phyloP scores from a whole-genome alignment of 2,797 vertebrate species.

The Eupleurogrammus muticus region DNA sequence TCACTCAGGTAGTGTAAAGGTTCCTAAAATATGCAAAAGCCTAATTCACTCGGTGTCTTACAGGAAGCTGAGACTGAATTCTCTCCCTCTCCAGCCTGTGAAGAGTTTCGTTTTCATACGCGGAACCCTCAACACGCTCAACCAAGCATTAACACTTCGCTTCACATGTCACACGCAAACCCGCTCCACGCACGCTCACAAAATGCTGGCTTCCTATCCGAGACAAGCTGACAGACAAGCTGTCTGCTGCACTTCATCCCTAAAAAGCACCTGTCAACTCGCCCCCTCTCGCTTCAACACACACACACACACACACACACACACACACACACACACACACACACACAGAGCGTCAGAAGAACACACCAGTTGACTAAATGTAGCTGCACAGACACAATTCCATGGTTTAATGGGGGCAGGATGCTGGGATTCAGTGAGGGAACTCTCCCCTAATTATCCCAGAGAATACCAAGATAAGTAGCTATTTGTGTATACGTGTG shows the following conservation, averaged over 20 bases:
- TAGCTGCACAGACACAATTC: constrained; percentile 40
- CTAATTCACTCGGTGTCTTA: neutral
- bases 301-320: constrained; percentile 20
- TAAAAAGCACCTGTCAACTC: constrained; percentile 63
- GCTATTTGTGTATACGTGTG: constrained; percentile 8
- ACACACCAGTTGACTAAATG: constrained; percentile 40
- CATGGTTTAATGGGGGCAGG: constrained; percentile 58
- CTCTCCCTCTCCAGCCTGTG: constrained; percentile 27
- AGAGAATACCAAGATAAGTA: constrained; percentile 45
- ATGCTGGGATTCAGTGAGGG: constrained; percentile 57
- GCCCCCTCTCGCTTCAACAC: neutral
- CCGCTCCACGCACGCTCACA: constrained; percentile 15
- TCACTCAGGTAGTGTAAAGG: neutral
- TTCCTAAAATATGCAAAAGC: neutral
- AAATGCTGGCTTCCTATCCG: constrained; percentile 49
- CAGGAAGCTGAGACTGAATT: constrained; percentile 4
- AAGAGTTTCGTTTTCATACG: constrained; percentile 52
- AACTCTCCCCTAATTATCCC: constrained; percentile 72
- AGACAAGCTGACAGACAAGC: constrained; percentile 57
- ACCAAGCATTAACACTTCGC: constrained; percentile 63
- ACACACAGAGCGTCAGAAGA: neutral
- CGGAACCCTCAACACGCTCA: constrained; percentile 62
- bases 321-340: constrained; percentile 22
- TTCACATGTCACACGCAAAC: constrained; percentile 52
- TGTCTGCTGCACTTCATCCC: constrained; percentile 66